Conservation (phyloP, 1,140 invertebrate genomes). For the Coboldia fuscipes region DNA sequence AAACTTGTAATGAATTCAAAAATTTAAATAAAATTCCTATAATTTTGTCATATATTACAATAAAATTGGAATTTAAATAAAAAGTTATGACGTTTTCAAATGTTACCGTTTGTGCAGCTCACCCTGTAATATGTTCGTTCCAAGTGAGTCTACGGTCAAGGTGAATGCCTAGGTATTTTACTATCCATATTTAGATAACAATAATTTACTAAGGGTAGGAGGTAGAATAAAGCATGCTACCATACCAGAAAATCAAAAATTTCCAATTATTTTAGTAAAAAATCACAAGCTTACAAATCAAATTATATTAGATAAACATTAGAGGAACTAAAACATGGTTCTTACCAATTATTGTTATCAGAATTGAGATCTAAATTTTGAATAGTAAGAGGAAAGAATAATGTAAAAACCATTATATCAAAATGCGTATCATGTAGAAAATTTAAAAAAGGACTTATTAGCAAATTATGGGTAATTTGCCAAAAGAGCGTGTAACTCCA, state of each 20-base stretch:
- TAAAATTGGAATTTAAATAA: no score
- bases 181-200: conserved; percentile 19
- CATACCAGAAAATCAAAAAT: conserved; percentile 13
- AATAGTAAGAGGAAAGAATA: conserved; percentile 10
- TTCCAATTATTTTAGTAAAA: conserved; percentile 18
- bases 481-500: conserved; percentile 5
- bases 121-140: no score
- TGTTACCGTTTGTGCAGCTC: no score
- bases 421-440: conserved; percentile 16
- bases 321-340: conserved; percentile 13
- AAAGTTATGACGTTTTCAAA: no score
- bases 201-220: conserved; percentile 19
- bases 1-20: no score
- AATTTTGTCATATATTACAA: no score
- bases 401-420: conserved; percentile 7
- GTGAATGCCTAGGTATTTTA: no score
- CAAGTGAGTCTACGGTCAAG: no score
- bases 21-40: no score
- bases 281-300: conserved; percentile 14
- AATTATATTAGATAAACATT: conserved; percentile 16
- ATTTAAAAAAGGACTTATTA: conserved; percentile 6
- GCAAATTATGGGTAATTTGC: conserved; percentile 15
- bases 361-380: conserved; percentile 10
- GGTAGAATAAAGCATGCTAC: conserved; percentile 15
- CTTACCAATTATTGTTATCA: conserved; percentile 9